Evolutionary conservation across 2,797 vertebrate species (phyloP), one percentile per base, ranked within the genome.

Genomic region (Channallabes apus): DNA sequence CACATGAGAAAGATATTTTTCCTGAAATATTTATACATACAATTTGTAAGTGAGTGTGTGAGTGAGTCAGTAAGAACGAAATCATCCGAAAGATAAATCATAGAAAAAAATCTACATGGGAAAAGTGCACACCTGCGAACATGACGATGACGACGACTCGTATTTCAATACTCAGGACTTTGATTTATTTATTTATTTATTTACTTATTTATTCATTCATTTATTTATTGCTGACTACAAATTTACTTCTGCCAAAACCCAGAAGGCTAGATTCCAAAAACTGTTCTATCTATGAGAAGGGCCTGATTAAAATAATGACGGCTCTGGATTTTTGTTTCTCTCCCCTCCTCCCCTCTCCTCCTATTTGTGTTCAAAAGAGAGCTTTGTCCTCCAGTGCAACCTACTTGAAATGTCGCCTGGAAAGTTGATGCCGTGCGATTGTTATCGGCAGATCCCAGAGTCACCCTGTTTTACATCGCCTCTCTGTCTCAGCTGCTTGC

Each of bases 351-450:
- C 32, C 27, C 72, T 82, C 32, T 41, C 72, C 54, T 76, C 68
- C 82, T 85, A 87, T 92, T 92, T 95, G 73, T 89, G 89, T 91
- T 95, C 93, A 97, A 96, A 54, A 95, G 93, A 93, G 89, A 90
- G 93, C 96, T 96, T 97, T 97, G 96, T 97, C 92, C 93, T 86
- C 54, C 86, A 89, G 87, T 90, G 94, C 94, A 93, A 93, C 92
- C 91, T 92, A 91, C 93, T 95, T 96, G 96, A 98, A 96, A 96
- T 91, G 76, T 91, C 94, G 93, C 95, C 90, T 91, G 93, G 94
- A 89, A 89, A 92, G 92, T 92, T 91, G 91, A 93, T 88, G 86
- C 91, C 90, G 84, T 91, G 91, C 58, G 94, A 96, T 97, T 93
- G 95, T 94, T 96, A 96, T 97, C 96, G 91, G 92, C 54, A 61